Evolutionary conservation across 2,113 vertebrate species (phyloP), one percentile per base, ranked within the genome.

Genomic region (Cichladusa arquata): DNA sequence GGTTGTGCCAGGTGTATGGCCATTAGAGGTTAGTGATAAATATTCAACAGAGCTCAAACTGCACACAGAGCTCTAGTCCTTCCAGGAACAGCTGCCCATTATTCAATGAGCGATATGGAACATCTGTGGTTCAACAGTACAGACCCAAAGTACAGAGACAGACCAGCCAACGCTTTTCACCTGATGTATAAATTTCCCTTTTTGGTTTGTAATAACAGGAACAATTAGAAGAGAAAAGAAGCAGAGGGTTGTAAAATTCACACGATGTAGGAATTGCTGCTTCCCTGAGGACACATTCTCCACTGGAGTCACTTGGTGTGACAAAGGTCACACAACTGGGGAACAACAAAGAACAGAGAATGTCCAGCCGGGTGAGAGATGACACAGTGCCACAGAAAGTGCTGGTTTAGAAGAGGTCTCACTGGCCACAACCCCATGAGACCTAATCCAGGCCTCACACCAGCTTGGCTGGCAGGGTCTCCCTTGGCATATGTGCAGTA

Each of bases 401-500:
- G 13, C 31, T 42, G 6, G 9, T 61, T 74, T 48, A 84, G 51
- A 70, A 42, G 14, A 36, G 15, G 23, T 56, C 29, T 92, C 6
- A 0, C 20, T 26, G 38, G 29, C 17, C 60, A 31, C 38, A 66
- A 13, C 14, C 14, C 22, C 50, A 23, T 34, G 36, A 64, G 34
- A 50, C 22, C 25, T 42, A 64, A 33, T 7, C 14, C 17, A 54
- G n/a, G 13, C 34, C 44, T 36, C 56, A 38, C 2, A 5, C 14
- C 33, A 61, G 38, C 18, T 33, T 71, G 26, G 47, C 34, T 64
- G 53, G 29, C 31, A 40, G 33, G 4, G 44, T 60, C 5, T 73
- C 45, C 33, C 45, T 70, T 31, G 5, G 4, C 20, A 48, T 4
- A 16, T 0, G 0, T 4, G 25, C 26, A 19, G 13, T 13, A 33